These are phyloP conservation scores for Edolisoma coerulescens DNA, from an alignment of 2,113 vertebrate species.

Conservation along the genomic window DNA sequence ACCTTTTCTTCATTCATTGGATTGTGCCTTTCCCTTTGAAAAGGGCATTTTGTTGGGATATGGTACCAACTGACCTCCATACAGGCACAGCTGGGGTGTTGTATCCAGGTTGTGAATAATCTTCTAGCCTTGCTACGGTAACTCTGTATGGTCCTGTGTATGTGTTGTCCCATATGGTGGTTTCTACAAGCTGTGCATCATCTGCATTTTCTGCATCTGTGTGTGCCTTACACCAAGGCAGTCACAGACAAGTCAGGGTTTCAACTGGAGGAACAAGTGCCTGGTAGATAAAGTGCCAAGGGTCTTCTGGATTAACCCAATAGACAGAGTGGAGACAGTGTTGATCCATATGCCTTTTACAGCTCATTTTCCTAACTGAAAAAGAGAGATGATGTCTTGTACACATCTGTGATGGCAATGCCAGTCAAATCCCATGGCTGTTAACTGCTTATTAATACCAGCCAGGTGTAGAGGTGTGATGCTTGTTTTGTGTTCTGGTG, in stretches of 20 bases:
- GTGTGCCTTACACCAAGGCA: not conserved
- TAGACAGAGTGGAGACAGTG: not conserved
- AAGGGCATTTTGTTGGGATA: not conserved
- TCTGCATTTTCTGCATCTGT: not conserved
- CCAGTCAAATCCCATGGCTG: not conserved
- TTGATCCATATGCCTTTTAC: not conserved
- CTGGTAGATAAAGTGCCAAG: too few species aligned
- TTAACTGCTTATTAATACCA: not conserved
- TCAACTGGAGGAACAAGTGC: not conserved
- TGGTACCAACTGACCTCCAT: not conserved
- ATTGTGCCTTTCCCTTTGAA: not conserved
- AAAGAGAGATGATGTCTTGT: not conserved
- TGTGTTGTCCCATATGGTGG: not conserved
- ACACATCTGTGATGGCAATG: not conserved
- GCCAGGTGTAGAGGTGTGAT: not conserved
- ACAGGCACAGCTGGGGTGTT: not conserved
- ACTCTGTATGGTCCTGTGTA: fast-evolving
- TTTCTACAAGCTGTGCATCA: not conserved
- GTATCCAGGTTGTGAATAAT: not conserved
- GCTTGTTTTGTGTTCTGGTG: not conserved
- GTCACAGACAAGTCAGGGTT: not conserved
- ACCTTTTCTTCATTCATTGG: not conserved
- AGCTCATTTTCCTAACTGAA: not conserved
- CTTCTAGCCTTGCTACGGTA: not conserved
- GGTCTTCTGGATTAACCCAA: not conserved